Base-by-base conservation (phyloP, 2,888 invertebrate species). In the Anodontia alba region DNA sequence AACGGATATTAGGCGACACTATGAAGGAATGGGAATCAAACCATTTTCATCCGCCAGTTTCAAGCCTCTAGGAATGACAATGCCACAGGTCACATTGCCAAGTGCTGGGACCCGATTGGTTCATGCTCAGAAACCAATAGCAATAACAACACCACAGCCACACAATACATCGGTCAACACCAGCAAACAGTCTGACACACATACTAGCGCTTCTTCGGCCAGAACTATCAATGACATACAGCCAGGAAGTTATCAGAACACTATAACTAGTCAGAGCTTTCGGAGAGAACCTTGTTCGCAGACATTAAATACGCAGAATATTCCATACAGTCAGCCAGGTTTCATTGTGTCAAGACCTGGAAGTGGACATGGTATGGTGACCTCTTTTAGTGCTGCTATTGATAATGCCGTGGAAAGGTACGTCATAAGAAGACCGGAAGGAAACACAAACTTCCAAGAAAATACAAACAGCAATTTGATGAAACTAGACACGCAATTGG, bases 81-180 rank as follows among this genome's bases (percentile, higher is more conserved):
- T 80, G 38, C 83, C 80, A 12, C 82, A 80, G 15, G 67, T 82
- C 57, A 46, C 82, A 1, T 51, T 73, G 26, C 20, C 77, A 29
- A 54, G 72, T 33, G 62, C 75, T 7, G 82, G 83, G 8, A 73
- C 85, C 43, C 73, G 82, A 2, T 54, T 85, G 31, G 82, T 80
- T 31, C 80, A 82, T 43, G 62, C 71, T 8, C 80, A 80, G 51
- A 85, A 85, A 72, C 85, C 85, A n/a, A 81, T 85, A 15, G 85
- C 85, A 12, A 85, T 85, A 23, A 85, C 85, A 0, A 76, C 85
- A 1, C 85, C 85, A 12, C 85, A 83, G 57, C 82, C 78, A 31
- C 82, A 85, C 67, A 77, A 73, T 51, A 70, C 82, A 1, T 54
- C 73, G n/a, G 76, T 72, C 17, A 78, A 71, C 68, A 81, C 82